These are phyloP conservation scores for Amiota communis DNA, from an alignment of 2,888 invertebrate species.

Conservation along the genomic window DNA sequence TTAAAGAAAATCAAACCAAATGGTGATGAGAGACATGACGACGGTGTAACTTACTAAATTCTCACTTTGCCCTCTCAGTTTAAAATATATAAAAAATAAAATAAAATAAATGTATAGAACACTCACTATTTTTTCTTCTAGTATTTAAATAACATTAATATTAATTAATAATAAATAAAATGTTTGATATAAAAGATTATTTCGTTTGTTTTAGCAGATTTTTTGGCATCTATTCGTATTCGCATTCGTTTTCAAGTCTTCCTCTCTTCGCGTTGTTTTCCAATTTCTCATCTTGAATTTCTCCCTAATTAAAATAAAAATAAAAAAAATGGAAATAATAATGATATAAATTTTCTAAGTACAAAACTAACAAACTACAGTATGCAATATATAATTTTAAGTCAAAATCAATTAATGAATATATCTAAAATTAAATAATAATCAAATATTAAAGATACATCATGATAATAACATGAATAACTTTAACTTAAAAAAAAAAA, in stretches of 20 bases:
- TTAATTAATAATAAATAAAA: too few relatives aligned
- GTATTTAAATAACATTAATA: too few relatives aligned
- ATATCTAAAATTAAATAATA: too few relatives aligned
- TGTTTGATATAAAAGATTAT: background rate
- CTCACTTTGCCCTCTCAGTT: slow-evolving; percentile 20
- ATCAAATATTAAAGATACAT: slow-evolving; percentile 10
- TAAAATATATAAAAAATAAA: slow-evolving; percentile 3
- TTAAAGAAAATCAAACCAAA: slow-evolving; percentile 4
- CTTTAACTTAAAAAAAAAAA: slow-evolving; percentile 40
- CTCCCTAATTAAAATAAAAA: background rate
- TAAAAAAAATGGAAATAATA: too few relatives aligned
- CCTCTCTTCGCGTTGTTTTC: slow-evolving; percentile 11
- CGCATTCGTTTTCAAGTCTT: background rate
- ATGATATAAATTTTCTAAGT: slow-evolving; percentile 17
- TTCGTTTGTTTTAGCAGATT: slow-evolving; percentile 22
- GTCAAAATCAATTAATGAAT: slow-evolving; percentile 22
- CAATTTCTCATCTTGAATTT: slow-evolving; percentile 11
- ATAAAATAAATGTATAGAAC: background rate
- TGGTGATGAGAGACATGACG: slow-evolving; percentile 6
- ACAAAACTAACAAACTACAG: too few relatives aligned
- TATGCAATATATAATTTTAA: slow-evolving; percentile 27
- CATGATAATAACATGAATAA: slow-evolving; percentile 55
- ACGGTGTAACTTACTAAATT: slow-evolving; percentile 28
- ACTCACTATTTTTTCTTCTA: background rate
- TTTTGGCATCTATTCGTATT: slow-evolving; percentile 3